These are phyloP conservation scores for Perca flavescens DNA, from an alignment of 2,113 vertebrate genomes.

Conservation along the genomic window DNA sequence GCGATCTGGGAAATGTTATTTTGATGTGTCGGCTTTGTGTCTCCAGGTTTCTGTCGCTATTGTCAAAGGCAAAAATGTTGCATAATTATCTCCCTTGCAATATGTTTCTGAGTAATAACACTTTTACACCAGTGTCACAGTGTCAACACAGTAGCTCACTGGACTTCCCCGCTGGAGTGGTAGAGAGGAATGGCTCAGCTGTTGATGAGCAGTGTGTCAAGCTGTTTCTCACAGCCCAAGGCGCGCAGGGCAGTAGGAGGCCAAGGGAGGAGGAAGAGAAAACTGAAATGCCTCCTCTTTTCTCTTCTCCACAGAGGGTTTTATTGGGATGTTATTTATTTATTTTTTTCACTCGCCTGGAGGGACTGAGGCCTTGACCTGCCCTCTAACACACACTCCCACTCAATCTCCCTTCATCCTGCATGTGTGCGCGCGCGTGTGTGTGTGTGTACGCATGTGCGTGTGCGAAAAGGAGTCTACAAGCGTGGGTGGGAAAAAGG, in stretches of 20 bases:
- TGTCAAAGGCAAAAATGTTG: slow-evolving; percentile 23
- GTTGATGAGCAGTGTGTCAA: slow-evolving; percentile 65
- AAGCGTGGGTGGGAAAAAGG: slow-evolving; percentile 53
- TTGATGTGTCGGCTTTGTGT: slow-evolving; percentile 48
- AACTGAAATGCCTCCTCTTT: slow-evolving; percentile 51
- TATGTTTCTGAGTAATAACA: slow-evolving; percentile 13
- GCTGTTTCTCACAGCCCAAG: slow-evolving; percentile 67
- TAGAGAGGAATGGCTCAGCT: slow-evolving; percentile 40
- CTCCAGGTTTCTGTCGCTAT: slow-evolving; percentile 31
- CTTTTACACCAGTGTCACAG: slow-evolving; percentile 36
- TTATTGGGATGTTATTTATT: slow-evolving; percentile 48
- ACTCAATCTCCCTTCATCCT: slow-evolving; percentile 62
- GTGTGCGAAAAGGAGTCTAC: neutral
- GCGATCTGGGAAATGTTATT: slow-evolving; percentile 46
- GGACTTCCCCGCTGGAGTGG: slow-evolving; percentile 39
- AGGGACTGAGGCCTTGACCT: slow-evolving; percentile 59
- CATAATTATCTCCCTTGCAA: slow-evolving; percentile 59
- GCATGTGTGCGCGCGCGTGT: slow-evolving; percentile 17
- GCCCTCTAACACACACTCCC: slow-evolving; percentile 70
- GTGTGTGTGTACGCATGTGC: too few species aligned
- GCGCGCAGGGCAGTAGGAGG: slow-evolving; percentile 46
- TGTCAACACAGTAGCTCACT: neutral
- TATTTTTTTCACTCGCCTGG: slow-evolving; percentile 56
- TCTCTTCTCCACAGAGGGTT: slow-evolving; percentile 42
- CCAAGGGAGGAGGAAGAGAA: slow-evolving; percentile 38